Percentiles rank a stretch among this genome's conserved stretches.
phyloP scores from a whole-genome alignment of 2,113 vertebrate species.

The Paramisgurnus dabryanus region DNA sequence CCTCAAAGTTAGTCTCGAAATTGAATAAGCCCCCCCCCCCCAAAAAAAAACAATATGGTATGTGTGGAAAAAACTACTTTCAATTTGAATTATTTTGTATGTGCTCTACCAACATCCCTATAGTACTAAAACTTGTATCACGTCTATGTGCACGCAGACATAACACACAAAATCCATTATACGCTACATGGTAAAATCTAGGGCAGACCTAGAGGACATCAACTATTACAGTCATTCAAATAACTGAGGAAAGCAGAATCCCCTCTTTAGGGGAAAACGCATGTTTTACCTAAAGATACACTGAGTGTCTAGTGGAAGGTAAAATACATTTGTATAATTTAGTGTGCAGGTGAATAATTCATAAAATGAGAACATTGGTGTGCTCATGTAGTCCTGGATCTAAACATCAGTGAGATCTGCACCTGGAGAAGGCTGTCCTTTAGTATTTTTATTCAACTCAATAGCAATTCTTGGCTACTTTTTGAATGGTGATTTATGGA shows the following conservation, averaged over 20 bases:
- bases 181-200: background rate
- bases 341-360: conserved; percentile 23
- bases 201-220: background rate
- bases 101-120: background rate
- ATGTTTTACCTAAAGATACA: conserved; percentile 31
- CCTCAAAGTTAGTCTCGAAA: no score
- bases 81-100: background rate
- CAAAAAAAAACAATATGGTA: no score
- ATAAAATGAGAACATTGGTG: background rate
- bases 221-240: conserved; percentile 23
- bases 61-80: background rate
- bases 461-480: no score
- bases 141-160: background rate
- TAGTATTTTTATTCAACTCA: no score
- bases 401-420: background rate
- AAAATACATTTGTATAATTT: conserved; percentile 39
- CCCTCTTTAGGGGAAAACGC: background rate
- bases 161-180: conserved; percentile 24
- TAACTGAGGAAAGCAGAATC: conserved; percentile 22
- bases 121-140: background rate
- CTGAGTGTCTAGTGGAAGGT: conserved; percentile 15
- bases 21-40: no score
- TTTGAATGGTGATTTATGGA: no score
- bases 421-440: background rate
- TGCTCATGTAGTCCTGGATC: conserved; percentile 4